Percentiles rank a stretch among this genome's conserved stretches.
Conservation (phyloP, 2,888 invertebrate species). For the Pachymerium ferrugineum region DNA sequence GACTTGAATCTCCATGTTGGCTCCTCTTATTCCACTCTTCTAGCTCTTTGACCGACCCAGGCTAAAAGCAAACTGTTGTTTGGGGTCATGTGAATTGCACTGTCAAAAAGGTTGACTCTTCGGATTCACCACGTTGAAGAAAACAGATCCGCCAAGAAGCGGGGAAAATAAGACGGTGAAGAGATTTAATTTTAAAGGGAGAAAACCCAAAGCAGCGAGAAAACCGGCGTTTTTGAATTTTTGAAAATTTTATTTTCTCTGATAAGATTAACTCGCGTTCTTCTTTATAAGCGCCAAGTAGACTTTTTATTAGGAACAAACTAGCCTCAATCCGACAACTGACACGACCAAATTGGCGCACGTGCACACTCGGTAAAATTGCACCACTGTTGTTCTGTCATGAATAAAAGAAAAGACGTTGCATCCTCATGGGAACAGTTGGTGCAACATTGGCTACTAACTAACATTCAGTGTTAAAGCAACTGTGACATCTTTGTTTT, state of each 20-base stretch:
- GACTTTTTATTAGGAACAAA: slow-evolving; percentile 7
- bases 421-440: neutral
- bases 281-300: neutral
- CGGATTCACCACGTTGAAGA: neutral
- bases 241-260: neutral
- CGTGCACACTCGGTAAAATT: slow-evolving; percentile 1
- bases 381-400: neutral
- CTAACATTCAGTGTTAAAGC: slow-evolving; percentile 3
- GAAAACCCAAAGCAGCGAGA: neutral
- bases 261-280: neutral
- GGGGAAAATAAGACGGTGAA: too few species aligned
- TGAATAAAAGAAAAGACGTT: neutral
- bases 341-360: slow-evolving; percentile 8
- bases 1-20: neutral
- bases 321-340: slow-evolving; percentile 8
- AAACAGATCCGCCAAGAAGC: too few species aligned
- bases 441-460: slow-evolving; percentile 13
- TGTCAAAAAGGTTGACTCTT: neutral
- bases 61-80: slow-evolving; percentile 13
- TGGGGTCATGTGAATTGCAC: neutral
- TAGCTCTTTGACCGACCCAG: slow-evolving; percentile 8
- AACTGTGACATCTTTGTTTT: neutral
- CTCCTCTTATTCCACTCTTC: neutral
- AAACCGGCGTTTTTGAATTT: too few species aligned
- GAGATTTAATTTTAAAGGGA: neutral